Base-by-base conservation (phyloP, 2,113 vertebrate genomes). In the Aspidoscelis tigris region DNA sequence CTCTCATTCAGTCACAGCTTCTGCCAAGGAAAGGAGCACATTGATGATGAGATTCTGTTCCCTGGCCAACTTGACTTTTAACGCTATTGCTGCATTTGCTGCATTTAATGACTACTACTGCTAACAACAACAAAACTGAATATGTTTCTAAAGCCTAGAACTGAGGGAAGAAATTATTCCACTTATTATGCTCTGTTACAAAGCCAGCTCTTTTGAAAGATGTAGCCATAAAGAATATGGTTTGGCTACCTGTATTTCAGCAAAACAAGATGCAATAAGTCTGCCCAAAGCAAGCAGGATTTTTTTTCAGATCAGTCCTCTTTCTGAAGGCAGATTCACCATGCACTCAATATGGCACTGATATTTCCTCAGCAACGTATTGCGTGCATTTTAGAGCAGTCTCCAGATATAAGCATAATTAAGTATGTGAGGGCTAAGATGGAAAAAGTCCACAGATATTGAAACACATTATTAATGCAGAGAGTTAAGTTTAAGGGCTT, bases 41-140 rank as follows among this genome's bases (percentile, higher is more conserved):
- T 70, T 50, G 74, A 77, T 77, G 58, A 83, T 83, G 44, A 70
- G 50, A 78, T 64, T 72, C 53, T 33, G 72, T 84, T 84, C 43
- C 68, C 83, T 72, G 55, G 16, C 53, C 76, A 72, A 65, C 43
- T 78, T 72, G 76, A 26, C 33, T 33, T 11, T 84, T 18, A 12
- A 50, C 9, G 11, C 43, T 76, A 84, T 47, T 47, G 21, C 26
- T 44, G 53, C 43, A 70, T 47, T 84, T 26, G 26, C 53, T 81
- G 39, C 39, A n/a, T 21, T 18, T 33, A 24, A 73, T 3, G 8
- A 39, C 55, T 58, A 58, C 55, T 58, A 16, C 55, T 58, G 55
- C 55, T 58, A 33, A 58, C 58, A 18, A 18, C 58, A 18, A 44
- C 58, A 44, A 73, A 58, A 26, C 20, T 2, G 20, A 72, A 58